Conservation (phyloP, 1,140 invertebrate genomes). For the Heliconius nattereri region DNA sequence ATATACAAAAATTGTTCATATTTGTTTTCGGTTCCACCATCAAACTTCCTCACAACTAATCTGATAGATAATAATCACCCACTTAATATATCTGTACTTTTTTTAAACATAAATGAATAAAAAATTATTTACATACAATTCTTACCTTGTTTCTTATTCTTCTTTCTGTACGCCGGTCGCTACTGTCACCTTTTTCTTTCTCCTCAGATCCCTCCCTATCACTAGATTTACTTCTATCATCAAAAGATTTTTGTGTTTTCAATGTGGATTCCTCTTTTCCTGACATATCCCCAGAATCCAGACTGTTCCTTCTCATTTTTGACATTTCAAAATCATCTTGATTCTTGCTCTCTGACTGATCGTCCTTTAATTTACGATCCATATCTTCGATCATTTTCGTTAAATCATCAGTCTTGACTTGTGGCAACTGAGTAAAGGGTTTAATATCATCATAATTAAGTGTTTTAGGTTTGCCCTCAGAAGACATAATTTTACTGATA, state of each 20-base stretch:
- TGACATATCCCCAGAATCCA: slow-evolving; percentile 79
- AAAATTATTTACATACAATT: too few species aligned
- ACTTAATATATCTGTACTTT: too few species aligned
- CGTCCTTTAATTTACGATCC: slow-evolving; percentile 68
- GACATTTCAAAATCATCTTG: slow-evolving; percentile 38
- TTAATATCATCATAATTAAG: slow-evolving; percentile 76
- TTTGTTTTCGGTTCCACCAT: too few species aligned
- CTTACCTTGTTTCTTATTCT: slow-evolving; percentile 86
- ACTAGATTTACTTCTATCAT: slow-evolving; percentile 78
- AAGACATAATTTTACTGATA: slow-evolving; percentile 67
- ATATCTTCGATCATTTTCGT: slow-evolving; percentile 74
- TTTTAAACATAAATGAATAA: too few species aligned
- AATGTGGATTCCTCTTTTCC: slow-evolving; percentile 74
- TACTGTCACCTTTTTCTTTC: slow-evolving; percentile 80
- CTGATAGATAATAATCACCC: too few species aligned
- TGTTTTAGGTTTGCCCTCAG: slow-evolving; percentile 63
- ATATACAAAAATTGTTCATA: too few species aligned
- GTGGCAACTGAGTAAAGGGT: slow-evolving; percentile 77
- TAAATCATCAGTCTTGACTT: slow-evolving; percentile 76
- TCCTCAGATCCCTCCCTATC: slow-evolving; percentile 82
- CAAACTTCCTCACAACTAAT: too few species aligned
- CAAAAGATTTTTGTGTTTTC: slow-evolving; percentile 82
- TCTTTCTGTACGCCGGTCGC: slow-evolving; percentile 83
- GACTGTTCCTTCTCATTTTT: slow-evolving; percentile 81
- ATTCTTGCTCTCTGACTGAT: slow-evolving; percentile 45